These are phyloP conservation scores for Hemiscyllium ocellatum DNA, from an alignment of 2,113 vertebrate species.

Conservation along the genomic window DNA sequence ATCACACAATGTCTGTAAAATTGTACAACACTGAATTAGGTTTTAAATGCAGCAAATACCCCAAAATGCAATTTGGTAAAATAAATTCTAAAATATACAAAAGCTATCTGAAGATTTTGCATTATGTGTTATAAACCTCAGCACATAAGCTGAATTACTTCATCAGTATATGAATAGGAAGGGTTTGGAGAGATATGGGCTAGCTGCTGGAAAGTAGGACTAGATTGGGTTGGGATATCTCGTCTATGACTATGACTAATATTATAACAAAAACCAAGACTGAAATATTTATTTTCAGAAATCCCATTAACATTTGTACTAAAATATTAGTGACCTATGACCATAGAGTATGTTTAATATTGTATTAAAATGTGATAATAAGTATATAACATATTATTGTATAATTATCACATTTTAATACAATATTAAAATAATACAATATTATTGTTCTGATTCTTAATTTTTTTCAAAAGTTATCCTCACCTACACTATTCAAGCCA, in stretches of 20 bases:
- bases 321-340: not conserved
- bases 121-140: not conserved
- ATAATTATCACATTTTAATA: not conserved
- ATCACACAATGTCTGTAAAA: not conserved
- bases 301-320: not conserved
- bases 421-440: not conserved
- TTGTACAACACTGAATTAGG: not conserved
- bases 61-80: not conserved
- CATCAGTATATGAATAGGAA: too few relatives aligned
- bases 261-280: not conserved
- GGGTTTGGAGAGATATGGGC: too few relatives aligned
- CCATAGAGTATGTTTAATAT: not conserved
- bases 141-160: not conserved
- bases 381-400: not conserved
- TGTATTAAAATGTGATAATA: not conserved
- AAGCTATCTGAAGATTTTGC: not conserved
- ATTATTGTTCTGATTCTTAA: not conserved
- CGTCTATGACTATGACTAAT: not conserved
- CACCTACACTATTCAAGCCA: not conserved
- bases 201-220: too few relatives aligned
- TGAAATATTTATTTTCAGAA: not conserved
- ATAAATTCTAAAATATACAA: not conserved
- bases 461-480: not conserved
- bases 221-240: too few relatives aligned
- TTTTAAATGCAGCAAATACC: not conserved